These are phyloP conservation scores for Sigmodon hispidus DNA, from an alignment of 2,113 vertebrate genomes.

Conservation along the genomic window DNA sequence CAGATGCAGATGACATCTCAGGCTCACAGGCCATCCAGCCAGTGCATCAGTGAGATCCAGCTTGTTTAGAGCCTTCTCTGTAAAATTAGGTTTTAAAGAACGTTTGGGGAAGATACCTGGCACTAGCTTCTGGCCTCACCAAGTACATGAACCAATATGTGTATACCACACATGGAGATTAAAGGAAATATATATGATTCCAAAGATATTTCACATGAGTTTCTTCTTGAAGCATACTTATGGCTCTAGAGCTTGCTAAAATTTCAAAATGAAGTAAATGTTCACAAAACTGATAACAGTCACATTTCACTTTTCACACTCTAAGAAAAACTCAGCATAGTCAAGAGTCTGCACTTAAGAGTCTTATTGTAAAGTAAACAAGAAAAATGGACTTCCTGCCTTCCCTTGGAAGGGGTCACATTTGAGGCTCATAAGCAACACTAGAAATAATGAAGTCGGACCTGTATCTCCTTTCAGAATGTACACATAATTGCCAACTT, in stretches of 20 bases:
- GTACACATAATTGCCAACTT: conserved; percentile 81
- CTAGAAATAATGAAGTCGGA: conserved; percentile 75
- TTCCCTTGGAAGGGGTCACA: conserved; percentile 76
- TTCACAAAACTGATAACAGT: conserved; percentile 67
- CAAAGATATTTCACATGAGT: conserved; percentile 61
- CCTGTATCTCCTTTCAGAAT: conserved; percentile 82
- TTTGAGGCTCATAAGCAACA: conserved; percentile 82
- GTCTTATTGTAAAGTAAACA: conserved; percentile 82
- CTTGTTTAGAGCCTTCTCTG: not conserved
- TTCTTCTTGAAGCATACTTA: conserved; percentile 58
- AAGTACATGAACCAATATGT: not conserved
- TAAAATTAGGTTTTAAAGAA: not conserved
- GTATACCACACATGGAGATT: not conserved
- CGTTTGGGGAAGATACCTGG: not conserved
- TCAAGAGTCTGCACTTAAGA: conserved; percentile 71
- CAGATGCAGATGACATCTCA: not conserved
- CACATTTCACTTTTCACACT: conserved; percentile 75
- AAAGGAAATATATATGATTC: conserved; percentile 66
- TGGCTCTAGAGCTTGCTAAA: conserved; percentile 74
- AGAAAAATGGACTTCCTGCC: conserved; percentile 74
- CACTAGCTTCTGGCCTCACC: not conserved
- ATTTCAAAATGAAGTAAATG: conserved; percentile 64
- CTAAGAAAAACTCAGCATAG: conserved; percentile 83
- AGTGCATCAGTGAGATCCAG: not conserved
- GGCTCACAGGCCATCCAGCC: not conserved